phyloP scores from a whole-genome alignment of 2,888 invertebrate species.

The Noctua comes region DNA sequence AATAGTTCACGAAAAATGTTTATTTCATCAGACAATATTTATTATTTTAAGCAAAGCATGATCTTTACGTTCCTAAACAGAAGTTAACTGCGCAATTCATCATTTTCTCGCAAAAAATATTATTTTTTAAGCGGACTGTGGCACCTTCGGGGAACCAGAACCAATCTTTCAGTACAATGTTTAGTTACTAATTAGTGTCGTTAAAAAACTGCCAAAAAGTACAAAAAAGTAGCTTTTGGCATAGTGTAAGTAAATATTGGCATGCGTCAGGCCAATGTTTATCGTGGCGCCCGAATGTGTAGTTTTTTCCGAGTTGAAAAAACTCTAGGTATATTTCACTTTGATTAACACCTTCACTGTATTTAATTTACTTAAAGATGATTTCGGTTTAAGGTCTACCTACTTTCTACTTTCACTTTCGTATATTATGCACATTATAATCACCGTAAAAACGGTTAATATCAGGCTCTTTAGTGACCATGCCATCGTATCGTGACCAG shows the following conservation, averaged over 20 bases:
- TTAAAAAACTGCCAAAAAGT: conserved; percentile 70
- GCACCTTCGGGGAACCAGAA: conserved; percentile 68
- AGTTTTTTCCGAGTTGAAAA: conserved; percentile 26
- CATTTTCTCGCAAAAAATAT: conserved; percentile 33
- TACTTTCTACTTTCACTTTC: conserved; percentile 36
- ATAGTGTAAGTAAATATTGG: conserved; percentile 68
- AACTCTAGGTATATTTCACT: conserved; percentile 22
- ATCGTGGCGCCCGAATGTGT: conserved; percentile 29
- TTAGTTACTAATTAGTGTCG: conserved; percentile 75
- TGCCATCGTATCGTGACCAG: background rate
- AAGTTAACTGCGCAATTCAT: conserved; percentile 37
- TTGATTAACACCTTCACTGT: conserved; percentile 26
- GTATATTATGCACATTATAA: background rate
- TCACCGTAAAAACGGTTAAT: background rate
- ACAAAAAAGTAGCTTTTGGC: conserved; percentile 68
- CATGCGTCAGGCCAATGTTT: conserved; percentile 55
- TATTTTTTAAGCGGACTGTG: conserved; percentile 23
- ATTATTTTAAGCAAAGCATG: conserved; percentile 50
- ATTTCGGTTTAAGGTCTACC: background rate
- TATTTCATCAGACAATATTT: conserved; percentile 42
- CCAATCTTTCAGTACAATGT: conserved; percentile 70
- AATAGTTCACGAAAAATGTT: conserved; percentile 39
- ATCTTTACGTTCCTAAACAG: conserved; percentile 32
- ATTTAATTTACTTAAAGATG: background rate
- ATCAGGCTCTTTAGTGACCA: background rate